A percentile compares a stretch with the other conserved stretches of the same genome.
phyloP scores from a whole-genome alignment of 2,888 invertebrate genomes.

The Schizotus pectinicornis region DNA sequence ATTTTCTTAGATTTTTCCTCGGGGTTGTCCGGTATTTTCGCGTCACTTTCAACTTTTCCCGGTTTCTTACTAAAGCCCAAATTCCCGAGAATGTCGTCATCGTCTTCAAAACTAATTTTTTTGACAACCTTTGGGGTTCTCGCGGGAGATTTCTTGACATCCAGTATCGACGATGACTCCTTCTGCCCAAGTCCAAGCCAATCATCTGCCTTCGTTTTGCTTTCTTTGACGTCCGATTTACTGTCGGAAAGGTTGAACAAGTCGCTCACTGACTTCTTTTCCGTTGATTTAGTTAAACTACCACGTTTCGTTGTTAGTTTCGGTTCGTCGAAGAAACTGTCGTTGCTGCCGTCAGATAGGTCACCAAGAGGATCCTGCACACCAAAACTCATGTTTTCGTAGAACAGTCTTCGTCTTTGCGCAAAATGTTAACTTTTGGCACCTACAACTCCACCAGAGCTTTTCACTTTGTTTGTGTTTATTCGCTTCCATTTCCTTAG shows the following conservation, averaged over 20 bases:
- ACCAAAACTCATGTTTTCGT: conserved; percentile 38
- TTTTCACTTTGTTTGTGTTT: conserved; percentile 3
- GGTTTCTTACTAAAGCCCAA: conserved; percentile 40
- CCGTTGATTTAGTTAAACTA: conserved; percentile 44
- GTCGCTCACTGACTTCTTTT: conserved; percentile 49
- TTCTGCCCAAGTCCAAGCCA: conserved; percentile 42
- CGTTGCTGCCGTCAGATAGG: conserved; percentile 73
- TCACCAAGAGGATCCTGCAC: conserved; percentile 69
- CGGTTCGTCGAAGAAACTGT: conserved; percentile 74
- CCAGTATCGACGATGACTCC: not conserved
- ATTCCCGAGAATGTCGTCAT: conserved; percentile 49
- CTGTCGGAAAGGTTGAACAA: conserved; percentile 39
- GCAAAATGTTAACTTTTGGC: not conserved
- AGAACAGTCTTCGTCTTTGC: not conserved
- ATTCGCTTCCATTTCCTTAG: not conserved
- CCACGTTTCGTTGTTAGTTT: conserved; percentile 47
- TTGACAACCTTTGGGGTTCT: conserved; percentile 30
- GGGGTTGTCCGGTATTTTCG: conserved; percentile 17
- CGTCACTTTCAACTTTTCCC: not conserved
- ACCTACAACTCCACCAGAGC: not conserved
- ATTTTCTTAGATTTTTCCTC: conserved; percentile 43
- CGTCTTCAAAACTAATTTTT: conserved; percentile 50
- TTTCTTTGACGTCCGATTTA: conserved; percentile 11
- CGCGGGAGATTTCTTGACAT: conserved; percentile 14
- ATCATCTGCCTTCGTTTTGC: conserved; percentile 45